Conservation (phyloP, 64 coral and sea anemone genomes). For the Porites australiensis region DNA sequence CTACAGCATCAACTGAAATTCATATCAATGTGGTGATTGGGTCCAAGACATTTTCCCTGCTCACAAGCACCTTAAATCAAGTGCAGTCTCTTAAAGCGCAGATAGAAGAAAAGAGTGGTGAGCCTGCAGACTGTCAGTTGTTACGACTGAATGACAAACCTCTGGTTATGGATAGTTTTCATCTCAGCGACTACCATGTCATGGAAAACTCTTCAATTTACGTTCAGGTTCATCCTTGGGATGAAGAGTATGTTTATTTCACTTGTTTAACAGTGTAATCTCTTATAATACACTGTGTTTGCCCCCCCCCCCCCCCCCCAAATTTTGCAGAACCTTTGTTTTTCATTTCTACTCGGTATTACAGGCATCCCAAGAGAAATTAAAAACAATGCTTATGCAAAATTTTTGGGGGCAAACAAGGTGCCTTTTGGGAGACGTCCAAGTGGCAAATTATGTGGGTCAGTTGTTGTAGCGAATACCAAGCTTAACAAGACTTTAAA, state of each 20-base stretch:
- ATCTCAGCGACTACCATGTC: conserved; percentile 15
- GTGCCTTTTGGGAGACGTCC: no score
- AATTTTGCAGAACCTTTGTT: no score
- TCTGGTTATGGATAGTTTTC: conserved; percentile 7
- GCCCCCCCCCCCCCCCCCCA: no score
- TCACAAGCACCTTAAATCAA: conserved; percentile 33
- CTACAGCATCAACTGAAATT: background rate
- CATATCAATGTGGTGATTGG: conserved; percentile 3
- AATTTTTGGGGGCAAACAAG: no score
- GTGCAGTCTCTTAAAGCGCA: conserved; percentile 27
- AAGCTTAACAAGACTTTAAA: no score
- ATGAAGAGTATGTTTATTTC: conserved; percentile 15
- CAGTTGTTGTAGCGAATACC: no score
- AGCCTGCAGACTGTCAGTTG: conserved; percentile 32
- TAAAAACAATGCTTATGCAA: no score
- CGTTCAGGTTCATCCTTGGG: conserved; percentile 43
- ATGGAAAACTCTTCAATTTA: conserved; percentile 2
- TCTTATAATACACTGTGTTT: no score
- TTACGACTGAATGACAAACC: conserved; percentile 22
- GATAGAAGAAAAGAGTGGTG: conserved; percentile 17
- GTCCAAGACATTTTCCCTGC: background rate
- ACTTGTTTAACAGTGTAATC: no score
- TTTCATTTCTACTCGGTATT: no score
- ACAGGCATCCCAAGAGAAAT: no score
- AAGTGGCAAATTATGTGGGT: no score